phyloP scores from a whole-genome alignment of 2,113 vertebrate species.

The Ancistrus triradiatus region DNA sequence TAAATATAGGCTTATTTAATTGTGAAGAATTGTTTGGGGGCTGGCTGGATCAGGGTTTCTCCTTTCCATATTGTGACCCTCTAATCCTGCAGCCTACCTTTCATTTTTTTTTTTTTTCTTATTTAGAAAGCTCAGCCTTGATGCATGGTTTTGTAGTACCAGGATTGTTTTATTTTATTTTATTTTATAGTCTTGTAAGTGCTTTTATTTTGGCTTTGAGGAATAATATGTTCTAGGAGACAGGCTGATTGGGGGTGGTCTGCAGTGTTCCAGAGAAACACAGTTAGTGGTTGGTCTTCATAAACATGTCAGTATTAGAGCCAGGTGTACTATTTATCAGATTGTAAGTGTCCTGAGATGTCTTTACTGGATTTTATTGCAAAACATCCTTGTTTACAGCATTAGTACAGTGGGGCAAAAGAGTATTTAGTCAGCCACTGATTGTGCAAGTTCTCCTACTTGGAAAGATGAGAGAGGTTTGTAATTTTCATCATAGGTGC shows the following conservation, averaged over 20 bases:
- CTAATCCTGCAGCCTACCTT: neutral
- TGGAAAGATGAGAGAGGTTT: too few relatives aligned
- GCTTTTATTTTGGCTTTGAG: neutral
- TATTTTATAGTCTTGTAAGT: neutral
- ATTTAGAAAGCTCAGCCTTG: conserved; percentile 47
- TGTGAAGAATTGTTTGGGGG: conserved; percentile 6
- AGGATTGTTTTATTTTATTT: conserved; percentile 2
- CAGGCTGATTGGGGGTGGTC: neutral
- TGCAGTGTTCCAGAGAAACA: neutral
- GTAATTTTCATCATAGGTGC: too few relatives aligned
- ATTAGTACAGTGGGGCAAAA: too few relatives aligned
- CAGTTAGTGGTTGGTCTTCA: neutral
- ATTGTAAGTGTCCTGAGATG: too few relatives aligned
- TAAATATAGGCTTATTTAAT: conserved; percentile 55
- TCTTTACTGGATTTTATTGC: too few relatives aligned
- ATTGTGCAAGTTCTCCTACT: too few relatives aligned
- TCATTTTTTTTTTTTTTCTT: conserved; percentile 32
- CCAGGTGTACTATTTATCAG: neutral
- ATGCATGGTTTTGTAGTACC: conserved; percentile 29
- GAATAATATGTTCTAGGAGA: too few relatives aligned
- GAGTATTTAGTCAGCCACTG: too few relatives aligned
- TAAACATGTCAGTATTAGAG: neutral
- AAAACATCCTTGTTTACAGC: too few relatives aligned
- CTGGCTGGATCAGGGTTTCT: conserved; percentile 40
- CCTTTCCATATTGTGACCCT: conserved; percentile 8